These are phyloP conservation scores for Dorcus hopei DNA, from an alignment of 2,888 invertebrate species.

Conservation along the genomic window DNA sequence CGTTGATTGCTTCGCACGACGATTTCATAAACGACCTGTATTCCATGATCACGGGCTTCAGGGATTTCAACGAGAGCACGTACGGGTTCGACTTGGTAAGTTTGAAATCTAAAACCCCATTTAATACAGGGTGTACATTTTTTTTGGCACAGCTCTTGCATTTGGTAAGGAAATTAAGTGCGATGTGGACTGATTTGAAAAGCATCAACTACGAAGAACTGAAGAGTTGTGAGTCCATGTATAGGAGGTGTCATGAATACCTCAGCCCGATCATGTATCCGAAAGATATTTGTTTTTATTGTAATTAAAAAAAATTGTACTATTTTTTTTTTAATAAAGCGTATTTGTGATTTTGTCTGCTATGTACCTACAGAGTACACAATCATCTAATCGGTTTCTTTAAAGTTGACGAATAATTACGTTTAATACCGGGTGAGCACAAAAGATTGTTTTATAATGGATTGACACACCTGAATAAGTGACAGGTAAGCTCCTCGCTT, in stretches of 20 bases:
- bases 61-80: conserved; percentile 28
- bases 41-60: conserved; percentile 26
- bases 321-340: too few relatives aligned
- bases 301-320: too few relatives aligned
- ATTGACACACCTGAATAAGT: too few relatives aligned
- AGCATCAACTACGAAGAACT: conserved; percentile 31
- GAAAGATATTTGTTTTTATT: conserved; percentile 23
- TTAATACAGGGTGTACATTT: too few relatives aligned
- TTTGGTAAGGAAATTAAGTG: conserved; percentile 35
- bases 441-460: too few relatives aligned
- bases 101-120: not conserved
- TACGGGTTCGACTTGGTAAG: conserved; percentile 38
- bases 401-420: too few relatives aligned
- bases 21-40: conserved; percentile 39
- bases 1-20: conserved; percentile 37
- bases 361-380: too few relatives aligned
- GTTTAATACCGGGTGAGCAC: too few relatives aligned
- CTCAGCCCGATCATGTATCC: conserved; percentile 37
- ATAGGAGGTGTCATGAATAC: conserved; percentile 30
- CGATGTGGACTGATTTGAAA: conserved; percentile 38
- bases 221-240: conserved; percentile 32
- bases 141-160: conserved; percentile 36
- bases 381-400: too few relatives aligned
- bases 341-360: too few relatives aligned
- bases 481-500: too few relatives aligned